Evolutionary conservation across 2,113 vertebrate species (phyloP), one percentile per base, ranked within the genome.

Genomic region (Heterochromis multidens): DNA sequence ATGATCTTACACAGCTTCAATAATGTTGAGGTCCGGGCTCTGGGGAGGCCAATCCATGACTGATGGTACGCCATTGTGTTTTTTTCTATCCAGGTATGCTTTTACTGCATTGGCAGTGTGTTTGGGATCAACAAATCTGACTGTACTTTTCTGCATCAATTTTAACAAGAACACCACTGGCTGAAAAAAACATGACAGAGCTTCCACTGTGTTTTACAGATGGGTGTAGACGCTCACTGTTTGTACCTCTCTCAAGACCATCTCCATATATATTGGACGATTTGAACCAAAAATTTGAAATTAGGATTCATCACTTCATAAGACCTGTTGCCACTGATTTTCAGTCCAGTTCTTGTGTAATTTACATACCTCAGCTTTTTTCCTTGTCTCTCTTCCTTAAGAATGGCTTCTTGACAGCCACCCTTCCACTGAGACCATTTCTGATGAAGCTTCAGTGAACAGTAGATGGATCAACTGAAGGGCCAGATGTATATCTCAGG

Each of bases 1-100:
- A 13, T 14, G 40, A 43, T 43, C 40, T 4, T 1, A 49, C 46
- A 49, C 43, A 17, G 27, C 5, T 16, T 72, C 23, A 70, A 11
- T 46, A 70, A 46, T 46, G 7, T 70, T 70, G 37, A 70, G 65
- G 65, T 70, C 25, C 65, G 29, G 40, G 19, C 23, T 72, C 56
- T 25, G n/a, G 10, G 11, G n/a, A 57, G 56, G n/a, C 56, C 40
- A 49, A 25, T 0, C 65, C 40, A 49, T 72, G 25, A 72, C 9
- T 29, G 23, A 49, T 29, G 29, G 65, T 27, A 9, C 27, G 29
- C 2, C 65, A 72, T 17, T 19, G 23, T 46, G 25, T 49, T 5
- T 10, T 19, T 40, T 49, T 67, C 63, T 67, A 67, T 40, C 62
- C 35, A 0, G 35, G 33, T 23, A 65, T 5, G 23, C 12, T 21